Percentiles rank a stretch among this genome's conserved stretches.
These are phyloP conservation scores for Clinocottus analis DNA, from an alignment of 2,113 vertebrate genomes.

Conservation along the genomic window DNA sequence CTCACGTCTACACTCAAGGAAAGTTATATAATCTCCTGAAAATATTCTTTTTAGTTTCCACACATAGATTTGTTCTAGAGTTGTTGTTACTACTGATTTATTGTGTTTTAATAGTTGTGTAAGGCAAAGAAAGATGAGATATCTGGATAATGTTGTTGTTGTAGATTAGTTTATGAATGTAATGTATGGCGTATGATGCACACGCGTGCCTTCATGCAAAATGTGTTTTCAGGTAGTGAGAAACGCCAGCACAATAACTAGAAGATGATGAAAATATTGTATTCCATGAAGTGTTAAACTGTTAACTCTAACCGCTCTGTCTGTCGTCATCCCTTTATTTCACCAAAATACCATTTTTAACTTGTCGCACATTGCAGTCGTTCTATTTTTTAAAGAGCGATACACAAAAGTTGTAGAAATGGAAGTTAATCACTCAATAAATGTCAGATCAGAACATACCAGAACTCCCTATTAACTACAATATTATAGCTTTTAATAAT, in stretches of 20 bases:
- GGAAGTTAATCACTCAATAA: neutral
- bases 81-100: neutral
- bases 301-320: neutral
- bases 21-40: constrained; percentile 27
- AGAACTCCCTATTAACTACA: neutral
- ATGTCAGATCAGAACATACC: neutral
- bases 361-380: neutral
- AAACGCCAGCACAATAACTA: neutral
- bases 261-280: neutral
- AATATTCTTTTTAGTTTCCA: constrained; percentile 11
- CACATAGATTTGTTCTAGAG: neutral
- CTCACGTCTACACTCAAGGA: constrained; percentile 3
- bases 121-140: constrained; percentile 18
- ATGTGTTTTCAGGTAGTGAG: neutral
- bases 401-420: neutral
- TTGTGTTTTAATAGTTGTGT: constrained; percentile 15
- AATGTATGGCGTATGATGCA: constrained; percentile 4
- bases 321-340: neutral
- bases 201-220: neutral
- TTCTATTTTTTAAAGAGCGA: neutral
- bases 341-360: neutral
- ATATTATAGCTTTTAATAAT: neutral
- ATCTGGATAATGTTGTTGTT: constrained; percentile 10
- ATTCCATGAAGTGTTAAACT: neutral
- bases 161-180: constrained; percentile 12